Conservation (phyloP, 1,140 invertebrate genomes). For the Solen grandis region DNA sequence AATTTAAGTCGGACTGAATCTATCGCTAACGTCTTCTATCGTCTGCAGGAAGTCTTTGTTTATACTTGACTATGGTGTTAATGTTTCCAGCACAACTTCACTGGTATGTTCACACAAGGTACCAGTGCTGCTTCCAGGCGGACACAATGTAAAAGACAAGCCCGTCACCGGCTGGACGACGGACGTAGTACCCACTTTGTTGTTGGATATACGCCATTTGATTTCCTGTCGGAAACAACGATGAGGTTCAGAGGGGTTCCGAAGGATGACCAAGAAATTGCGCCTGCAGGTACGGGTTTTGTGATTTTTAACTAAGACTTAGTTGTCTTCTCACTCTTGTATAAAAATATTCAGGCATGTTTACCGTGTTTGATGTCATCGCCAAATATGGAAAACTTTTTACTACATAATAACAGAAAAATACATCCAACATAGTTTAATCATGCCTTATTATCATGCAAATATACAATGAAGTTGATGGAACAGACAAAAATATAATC, state of each 20-base stretch:
- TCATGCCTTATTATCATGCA: no score
- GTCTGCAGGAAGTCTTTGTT: no score
- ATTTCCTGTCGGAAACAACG: constrained; percentile 61
- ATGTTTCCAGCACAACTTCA: constrained; percentile 66
- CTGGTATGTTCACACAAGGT: constrained; percentile 60
- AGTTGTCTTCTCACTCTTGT: no score
- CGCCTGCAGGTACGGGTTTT: constrained; percentile 53
- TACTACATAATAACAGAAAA: background rate
- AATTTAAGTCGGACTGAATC: no score
- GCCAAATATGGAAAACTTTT: background rate
- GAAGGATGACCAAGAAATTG: constrained; percentile 58
- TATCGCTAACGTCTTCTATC: no score
- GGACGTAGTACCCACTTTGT: constrained; percentile 68
- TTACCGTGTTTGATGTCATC: no score
- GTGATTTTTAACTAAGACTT: no score
- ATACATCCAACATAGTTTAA: no score
- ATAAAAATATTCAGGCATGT: no score
- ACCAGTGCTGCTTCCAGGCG: constrained; percentile 56
- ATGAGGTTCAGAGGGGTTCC: constrained; percentile 61
- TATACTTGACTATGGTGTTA: no score
- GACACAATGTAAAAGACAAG: constrained; percentile 34
- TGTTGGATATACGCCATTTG: constrained; percentile 63
- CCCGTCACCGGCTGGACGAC: constrained; percentile 51
- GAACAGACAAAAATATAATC: no score
- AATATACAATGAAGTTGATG: no score